Conservation (phyloP, 2,888 invertebrate species). For the Ochropleura plecta region DNA sequence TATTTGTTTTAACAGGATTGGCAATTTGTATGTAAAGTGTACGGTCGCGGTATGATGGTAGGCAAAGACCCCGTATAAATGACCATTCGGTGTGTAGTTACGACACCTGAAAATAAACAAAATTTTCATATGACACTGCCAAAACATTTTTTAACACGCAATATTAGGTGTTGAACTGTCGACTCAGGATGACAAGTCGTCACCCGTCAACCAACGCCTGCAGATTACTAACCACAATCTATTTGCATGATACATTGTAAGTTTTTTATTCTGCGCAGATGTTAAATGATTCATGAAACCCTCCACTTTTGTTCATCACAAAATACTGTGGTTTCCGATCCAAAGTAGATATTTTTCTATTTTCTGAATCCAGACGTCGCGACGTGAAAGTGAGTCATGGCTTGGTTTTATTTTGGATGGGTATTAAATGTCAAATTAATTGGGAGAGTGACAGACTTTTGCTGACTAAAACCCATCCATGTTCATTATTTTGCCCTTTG, state of each 20-base stretch:
- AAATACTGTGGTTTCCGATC: constrained; percentile 57
- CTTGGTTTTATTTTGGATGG: neutral
- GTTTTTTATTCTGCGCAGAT: constrained; percentile 45
- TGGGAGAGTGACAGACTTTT: too few relatives aligned
- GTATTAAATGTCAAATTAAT: too few relatives aligned
- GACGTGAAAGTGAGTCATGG: constrained; percentile 43
- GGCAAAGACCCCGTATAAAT: neutral
- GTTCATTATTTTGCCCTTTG: too few relatives aligned
- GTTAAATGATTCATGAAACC: constrained; percentile 55
- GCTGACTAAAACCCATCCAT: too few relatives aligned
- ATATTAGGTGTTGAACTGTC: neutral
- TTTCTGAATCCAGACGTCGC: constrained; percentile 54
- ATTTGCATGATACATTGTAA: constrained; percentile 50
- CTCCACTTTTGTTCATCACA: constrained; percentile 41
- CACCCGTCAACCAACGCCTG: neutral
- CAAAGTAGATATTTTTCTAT: constrained; percentile 52
- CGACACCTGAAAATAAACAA: neutral
- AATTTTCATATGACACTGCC: neutral
- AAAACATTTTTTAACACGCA: constrained; percentile 8
- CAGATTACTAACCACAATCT: constrained; percentile 25
- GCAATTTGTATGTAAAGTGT: constrained; percentile 8
- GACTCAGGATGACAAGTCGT: neutral
- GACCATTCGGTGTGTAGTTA: neutral
- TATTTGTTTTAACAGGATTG: neutral
- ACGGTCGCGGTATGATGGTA: neutral